phyloP scores from a whole-genome alignment of 1,140 invertebrate species.

The Theocolax elegans region DNA sequence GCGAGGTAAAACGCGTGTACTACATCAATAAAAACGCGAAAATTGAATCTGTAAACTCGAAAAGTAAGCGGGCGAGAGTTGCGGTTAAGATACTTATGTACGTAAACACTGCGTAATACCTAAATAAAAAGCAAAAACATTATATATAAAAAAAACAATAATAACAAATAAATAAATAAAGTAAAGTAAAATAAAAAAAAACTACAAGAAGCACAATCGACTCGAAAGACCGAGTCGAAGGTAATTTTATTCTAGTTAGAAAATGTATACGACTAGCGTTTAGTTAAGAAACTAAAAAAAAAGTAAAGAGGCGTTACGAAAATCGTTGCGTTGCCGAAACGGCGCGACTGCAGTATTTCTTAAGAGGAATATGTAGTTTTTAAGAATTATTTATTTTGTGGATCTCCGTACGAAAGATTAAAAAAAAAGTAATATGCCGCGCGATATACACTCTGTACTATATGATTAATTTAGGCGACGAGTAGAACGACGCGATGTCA shows the following conservation, averaged over 20 bases:
- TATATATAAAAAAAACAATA: neutral
- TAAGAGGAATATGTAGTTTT: constrained; percentile 64
- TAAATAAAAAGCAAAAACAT: constrained; percentile 25
- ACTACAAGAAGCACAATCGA: constrained; percentile 43
- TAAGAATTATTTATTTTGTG: constrained; percentile 68
- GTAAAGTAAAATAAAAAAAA: constrained; percentile 5
- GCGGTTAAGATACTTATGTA: constrained; percentile 37
- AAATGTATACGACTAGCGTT: constrained; percentile 67
- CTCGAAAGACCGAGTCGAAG: constrained; percentile 55
- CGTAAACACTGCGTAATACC: constrained; percentile 43
- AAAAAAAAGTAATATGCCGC: constrained; percentile 43
- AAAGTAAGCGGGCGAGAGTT: constrained; percentile 6
- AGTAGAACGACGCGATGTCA: constrained; percentile 28
- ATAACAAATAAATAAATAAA: too few species aligned
- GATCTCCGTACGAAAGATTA: constrained; percentile 55
- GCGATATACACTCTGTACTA: constrained; percentile 53
- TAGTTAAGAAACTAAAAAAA: constrained; percentile 55
- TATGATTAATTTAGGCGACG: constrained; percentile 44
- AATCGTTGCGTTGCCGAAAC: constrained; percentile 15
- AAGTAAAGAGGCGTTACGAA: constrained; percentile 34
- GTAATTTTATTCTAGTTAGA: constrained; percentile 68
- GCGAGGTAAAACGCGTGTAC: too few species aligned
- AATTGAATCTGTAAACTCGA: constrained; percentile 2
- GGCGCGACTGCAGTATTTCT: constrained; percentile 61
- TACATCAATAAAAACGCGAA: neutral